phyloP scores from a whole-genome alignment of 2,113 vertebrate genomes.

The Tylochromis polylepis region DNA sequence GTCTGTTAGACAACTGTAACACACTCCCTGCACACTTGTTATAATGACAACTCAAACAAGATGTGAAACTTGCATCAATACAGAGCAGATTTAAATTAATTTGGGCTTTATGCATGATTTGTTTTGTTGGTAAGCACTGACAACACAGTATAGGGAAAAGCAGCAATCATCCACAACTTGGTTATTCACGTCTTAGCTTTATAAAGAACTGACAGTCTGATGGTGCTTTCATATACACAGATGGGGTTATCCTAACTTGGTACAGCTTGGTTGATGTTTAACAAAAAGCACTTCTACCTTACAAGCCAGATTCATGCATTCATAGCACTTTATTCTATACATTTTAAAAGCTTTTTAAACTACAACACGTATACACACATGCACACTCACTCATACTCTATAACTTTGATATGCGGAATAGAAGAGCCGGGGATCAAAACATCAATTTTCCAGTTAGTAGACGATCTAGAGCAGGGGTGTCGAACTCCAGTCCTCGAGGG shows the following conservation, averaged over 20 bases:
- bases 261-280: background rate
- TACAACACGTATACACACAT: background rate
- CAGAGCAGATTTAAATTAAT: slow-evolving; percentile 11
- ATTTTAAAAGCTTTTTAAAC: too few species aligned
- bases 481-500: too few species aligned
- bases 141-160: slow-evolving; percentile 6
- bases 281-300: background rate
- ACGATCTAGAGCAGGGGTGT: background rate
- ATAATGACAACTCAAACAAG: slow-evolving; percentile 13
- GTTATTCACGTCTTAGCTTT: background rate
- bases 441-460: background rate
- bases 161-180: slow-evolving; percentile 6
- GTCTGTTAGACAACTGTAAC: slow-evolving; percentile 4
- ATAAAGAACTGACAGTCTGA: background rate
- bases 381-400: background rate
- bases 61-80: slow-evolving; percentile 6
- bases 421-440: background rate
- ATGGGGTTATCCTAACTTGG: background rate
- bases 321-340: background rate
- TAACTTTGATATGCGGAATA: background rate
- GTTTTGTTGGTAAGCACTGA: slow-evolving; percentile 1
- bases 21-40: background rate
- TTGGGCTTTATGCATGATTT: background rate
- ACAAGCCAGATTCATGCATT: background rate
- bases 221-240: background rate